Base-by-base conservation (phyloP, 2,888 invertebrate species). In the Trissolcus japonicus region DNA sequence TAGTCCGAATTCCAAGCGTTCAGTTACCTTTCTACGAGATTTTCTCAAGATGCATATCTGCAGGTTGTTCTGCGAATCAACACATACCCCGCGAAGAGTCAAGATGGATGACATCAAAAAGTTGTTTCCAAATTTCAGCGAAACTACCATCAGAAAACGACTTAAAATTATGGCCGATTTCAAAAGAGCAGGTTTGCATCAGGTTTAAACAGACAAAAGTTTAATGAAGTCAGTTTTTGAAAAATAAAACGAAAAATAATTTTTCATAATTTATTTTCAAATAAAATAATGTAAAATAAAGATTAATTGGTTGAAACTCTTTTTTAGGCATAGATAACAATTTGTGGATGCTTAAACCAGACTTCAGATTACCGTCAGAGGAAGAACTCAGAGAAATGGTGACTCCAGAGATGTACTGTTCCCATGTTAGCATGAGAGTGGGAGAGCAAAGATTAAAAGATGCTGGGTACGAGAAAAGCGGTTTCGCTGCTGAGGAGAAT, bases 361-460 rank as follows among this genome's bases (percentile, higher is more conserved):
- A 97, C 84, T 98, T 98, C 86, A 93, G 99, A 1, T 90, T 99
- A 56, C 99, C 99, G 0, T 96, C 97, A 0, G 98, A 99, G 89
- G 99, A 99, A 88, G 99, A 99, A 90, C 97, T 99, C 81, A 92
- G 98, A 29, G 96, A 97, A 0, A 98, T 99, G 97, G 98, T 99
- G 0, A 98, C 98, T 0, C 99, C 99, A 0, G 99, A 99, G 87
- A 98, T 99, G 87, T 99, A 99, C 85, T 99, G 99, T 88, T 94
- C 98, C 0, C 99, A 98, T 90, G 99, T 98, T 89, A 97, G 97
- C 86, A 98, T 99, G 98, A 94, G 97, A 78, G 94, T 98, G 0
- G 98, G 98, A 0, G 98, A 99, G 87, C 98, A 99, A 88, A 91
- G 99, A 74, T 91, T 99, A 0, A 98, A 98, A 90, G 95, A 96